Evolutionary conservation across 2,888 invertebrate genomes (phyloP).

Genomic region (Cylindroiulus punctatus): DNA sequence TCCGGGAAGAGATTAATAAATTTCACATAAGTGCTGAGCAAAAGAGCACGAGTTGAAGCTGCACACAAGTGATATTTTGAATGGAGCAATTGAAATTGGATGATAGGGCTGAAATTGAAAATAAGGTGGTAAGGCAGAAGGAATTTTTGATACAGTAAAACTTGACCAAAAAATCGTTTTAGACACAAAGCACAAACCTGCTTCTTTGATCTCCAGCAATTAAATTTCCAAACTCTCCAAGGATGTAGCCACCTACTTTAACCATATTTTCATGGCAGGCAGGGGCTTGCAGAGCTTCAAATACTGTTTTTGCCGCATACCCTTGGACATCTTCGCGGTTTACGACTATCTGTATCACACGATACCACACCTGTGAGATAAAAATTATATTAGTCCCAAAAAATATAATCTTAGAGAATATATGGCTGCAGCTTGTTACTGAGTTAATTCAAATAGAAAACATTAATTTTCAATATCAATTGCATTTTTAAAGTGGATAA

Average conservation of each 20-base stretch:
- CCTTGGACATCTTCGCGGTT: constrained; percentile 99
- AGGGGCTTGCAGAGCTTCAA: constrained; percentile 98
- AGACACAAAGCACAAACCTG: constrained; percentile 63
- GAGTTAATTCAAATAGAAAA: no score
- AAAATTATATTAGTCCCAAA: constrained; percentile 19
- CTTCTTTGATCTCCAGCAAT: constrained; percentile 99
- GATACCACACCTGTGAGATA: constrained; percentile 79
- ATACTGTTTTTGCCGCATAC: constrained; percentile 99
- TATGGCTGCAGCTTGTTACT: no score
- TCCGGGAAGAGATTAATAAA: constrained; percentile 99
- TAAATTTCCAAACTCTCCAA: constrained; percentile 99
- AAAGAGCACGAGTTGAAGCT: constrained; percentile 93
- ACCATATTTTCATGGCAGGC: constrained; percentile 99
- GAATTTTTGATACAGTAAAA: background rate
- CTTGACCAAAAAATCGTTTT: no score
- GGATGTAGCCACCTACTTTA: constrained; percentile 98
- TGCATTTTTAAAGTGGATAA: no score
- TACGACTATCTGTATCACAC: constrained; percentile 99
- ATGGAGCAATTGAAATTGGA: constrained; percentile 97
- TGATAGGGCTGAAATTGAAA: constrained; percentile 78
- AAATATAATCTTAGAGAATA: background rate
- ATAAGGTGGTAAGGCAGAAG: background rate
- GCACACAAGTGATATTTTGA: constrained; percentile 99
- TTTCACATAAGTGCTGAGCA: constrained; percentile 98
- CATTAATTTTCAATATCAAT: no score